Percentiles rank a stretch among this genome's conserved stretches.
Evolutionary conservation across 2,888 invertebrate species (phyloP).

Genomic region (Drosophila basisetae): DNA sequence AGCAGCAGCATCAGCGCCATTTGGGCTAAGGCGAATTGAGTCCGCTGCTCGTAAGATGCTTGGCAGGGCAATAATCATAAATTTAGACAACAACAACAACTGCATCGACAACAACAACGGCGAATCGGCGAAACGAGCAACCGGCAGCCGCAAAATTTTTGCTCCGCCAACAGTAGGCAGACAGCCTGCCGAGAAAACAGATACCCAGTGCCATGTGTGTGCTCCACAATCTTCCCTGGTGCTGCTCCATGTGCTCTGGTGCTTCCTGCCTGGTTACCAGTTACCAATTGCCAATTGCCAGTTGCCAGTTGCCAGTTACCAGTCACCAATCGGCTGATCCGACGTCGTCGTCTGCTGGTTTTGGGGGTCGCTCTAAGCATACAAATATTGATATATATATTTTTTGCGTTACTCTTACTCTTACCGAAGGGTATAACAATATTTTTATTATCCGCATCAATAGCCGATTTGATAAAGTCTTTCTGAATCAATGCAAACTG

Average conservation of each 20-base stretch:
- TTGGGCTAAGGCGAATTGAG: slow-evolving; percentile 79
- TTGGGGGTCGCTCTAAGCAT: slow-evolving; percentile 81
- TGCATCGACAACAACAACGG: slow-evolving; percentile 15
- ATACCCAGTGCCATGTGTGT: slow-evolving; percentile 39
- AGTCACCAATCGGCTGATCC: slow-evolving; percentile 37
- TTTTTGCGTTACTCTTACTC: slow-evolving; percentile 1
- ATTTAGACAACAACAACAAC: slow-evolving; percentile 76
- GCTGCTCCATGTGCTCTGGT: slow-evolving; percentile 32
- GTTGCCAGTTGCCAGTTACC: slow-evolving; percentile 17
- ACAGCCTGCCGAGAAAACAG: slow-evolving; percentile 56
- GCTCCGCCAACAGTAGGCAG: slow-evolving; percentile 69
- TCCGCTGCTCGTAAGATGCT: slow-evolving; percentile 78
- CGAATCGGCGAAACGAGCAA: slow-evolving; percentile 33
- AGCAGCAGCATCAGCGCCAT: slow-evolving; percentile 37
- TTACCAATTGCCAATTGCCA: slow-evolving; percentile 19
- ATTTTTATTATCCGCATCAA: background rate
- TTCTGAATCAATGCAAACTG: background rate
- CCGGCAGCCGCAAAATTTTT: slow-evolving; percentile 72
- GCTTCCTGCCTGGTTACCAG: slow-evolving; percentile 37
- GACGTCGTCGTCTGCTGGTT: slow-evolving; percentile 58
- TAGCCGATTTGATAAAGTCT: background rate
- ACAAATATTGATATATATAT: slow-evolving; percentile 73
- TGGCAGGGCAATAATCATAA: slow-evolving; percentile 80
- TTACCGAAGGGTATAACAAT: background rate
- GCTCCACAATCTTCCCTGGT: slow-evolving; percentile 23